phyloP scores from a whole-genome alignment of 2,797 vertebrate genomes.

The Falco columbarius region DNA sequence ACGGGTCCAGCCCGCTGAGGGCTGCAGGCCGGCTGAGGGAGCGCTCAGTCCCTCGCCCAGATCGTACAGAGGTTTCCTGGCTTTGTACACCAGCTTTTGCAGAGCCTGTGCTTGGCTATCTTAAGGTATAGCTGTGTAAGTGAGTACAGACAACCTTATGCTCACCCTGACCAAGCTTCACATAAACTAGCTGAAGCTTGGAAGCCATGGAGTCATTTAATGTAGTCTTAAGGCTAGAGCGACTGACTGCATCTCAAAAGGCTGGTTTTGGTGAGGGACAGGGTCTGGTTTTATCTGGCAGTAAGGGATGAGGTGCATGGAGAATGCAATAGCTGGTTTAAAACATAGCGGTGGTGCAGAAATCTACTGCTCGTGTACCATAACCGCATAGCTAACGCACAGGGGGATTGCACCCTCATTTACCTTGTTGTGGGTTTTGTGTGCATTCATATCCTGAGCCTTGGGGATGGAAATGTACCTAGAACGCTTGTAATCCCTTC shows the following conservation, averaged over 20 bases:
- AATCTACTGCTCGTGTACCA: background rate
- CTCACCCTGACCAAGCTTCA: background rate
- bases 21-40: too few species aligned
- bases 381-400: background rate
- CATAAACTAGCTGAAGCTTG: background rate
- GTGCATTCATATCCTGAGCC: constrained; percentile 39
- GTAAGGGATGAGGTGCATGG: background rate
- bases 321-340: background rate
- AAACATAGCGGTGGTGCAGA: background rate
- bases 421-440: background rate
- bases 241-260: background rate
- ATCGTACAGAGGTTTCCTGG: background rate
- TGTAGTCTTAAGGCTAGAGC: background rate
- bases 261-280: background rate
- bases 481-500: background rate
- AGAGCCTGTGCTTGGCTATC: background rate
- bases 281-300: background rate
- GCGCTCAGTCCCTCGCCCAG: background rate
- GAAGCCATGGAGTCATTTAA: background rate
- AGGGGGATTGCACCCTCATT: background rate
- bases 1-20: too few species aligned
- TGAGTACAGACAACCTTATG: background rate
- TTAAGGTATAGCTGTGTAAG: background rate
- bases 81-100: background rate
- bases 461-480: background rate